Evolutionary conservation across 2,888 invertebrate genomes (phyloP).

Genomic region (Xestia xanthographa): DNA sequence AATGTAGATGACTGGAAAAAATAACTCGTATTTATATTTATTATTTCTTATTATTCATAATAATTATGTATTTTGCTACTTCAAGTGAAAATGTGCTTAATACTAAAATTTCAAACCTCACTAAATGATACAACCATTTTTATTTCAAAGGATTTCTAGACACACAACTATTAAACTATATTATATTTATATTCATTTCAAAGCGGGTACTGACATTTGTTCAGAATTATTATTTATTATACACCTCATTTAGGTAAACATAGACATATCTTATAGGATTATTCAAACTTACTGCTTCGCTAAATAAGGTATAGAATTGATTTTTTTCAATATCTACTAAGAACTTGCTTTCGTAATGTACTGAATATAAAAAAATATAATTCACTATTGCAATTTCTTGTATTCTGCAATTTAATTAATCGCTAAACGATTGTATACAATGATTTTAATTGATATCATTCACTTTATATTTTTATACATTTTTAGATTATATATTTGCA

Average conservation of each 20-base stretch:
- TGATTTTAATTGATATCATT: slow-evolving; percentile 82
- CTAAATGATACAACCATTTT: slow-evolving; percentile 81
- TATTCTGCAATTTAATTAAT: slow-evolving; percentile 83
- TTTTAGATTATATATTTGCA: slow-evolving; percentile 79
- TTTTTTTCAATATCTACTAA: slow-evolving; percentile 75
- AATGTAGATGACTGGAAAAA: slow-evolving; percentile 78
- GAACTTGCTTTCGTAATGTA: slow-evolving; percentile 73
- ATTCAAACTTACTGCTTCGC: slow-evolving; percentile 18
- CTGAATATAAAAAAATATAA: slow-evolving; percentile 89
- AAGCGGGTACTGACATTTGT: slow-evolving; percentile 79
- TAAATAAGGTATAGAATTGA: slow-evolving; percentile 56
- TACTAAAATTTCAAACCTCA: slow-evolving; percentile 81
- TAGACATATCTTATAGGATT: slow-evolving; percentile 13
- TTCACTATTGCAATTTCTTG: slow-evolving; percentile 88
- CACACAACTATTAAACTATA: slow-evolving; percentile 81
- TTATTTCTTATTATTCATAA: slow-evolving; percentile 68
- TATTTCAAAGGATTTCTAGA: slow-evolving; percentile 77
- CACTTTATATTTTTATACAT: slow-evolving; percentile 86
- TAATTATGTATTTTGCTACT: slow-evolving; percentile 64
- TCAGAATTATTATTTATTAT: slow-evolving; percentile 77
- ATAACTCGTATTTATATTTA: slow-evolving; percentile 65
- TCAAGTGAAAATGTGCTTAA: slow-evolving; percentile 75
- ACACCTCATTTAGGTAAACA: slow-evolving; percentile 44
- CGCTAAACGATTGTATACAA: slow-evolving; percentile 80
- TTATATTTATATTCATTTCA: slow-evolving; percentile 72